These are phyloP conservation scores for Pterocles burchelli DNA, from an alignment of 2,113 vertebrate species.

Conservation along the genomic window DNA sequence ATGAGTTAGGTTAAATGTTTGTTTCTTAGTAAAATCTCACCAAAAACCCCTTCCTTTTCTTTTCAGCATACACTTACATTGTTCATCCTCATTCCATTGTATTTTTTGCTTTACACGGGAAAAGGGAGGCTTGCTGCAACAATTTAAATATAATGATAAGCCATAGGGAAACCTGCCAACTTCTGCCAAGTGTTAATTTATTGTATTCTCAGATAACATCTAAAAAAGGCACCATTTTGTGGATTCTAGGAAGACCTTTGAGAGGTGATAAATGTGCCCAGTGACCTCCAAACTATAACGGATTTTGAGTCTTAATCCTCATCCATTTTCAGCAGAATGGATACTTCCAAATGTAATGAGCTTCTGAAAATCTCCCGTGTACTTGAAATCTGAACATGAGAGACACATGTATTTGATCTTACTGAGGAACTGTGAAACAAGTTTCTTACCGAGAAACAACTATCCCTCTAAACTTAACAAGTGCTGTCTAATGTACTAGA, in stretches of 20 bases:
- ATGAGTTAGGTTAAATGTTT: background rate
- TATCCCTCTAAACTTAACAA: background rate
- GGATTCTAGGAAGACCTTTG: background rate
- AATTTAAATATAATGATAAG: background rate
- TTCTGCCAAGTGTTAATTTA: background rate
- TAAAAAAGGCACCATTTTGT: background rate
- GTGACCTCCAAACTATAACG: background rate
- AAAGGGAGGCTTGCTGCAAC: background rate
- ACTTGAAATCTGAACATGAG: background rate
- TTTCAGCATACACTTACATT: background rate
- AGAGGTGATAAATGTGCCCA: background rate
- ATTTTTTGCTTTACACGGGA: background rate
- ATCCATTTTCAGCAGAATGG: background rate
- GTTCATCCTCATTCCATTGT: background rate
- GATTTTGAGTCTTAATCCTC: background rate
- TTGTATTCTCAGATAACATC: background rate
- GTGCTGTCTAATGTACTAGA: background rate
- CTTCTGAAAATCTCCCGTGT: background rate
- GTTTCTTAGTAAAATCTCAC: background rate
- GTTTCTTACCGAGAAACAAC: background rate
- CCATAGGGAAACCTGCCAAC: background rate
- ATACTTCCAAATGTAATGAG: background rate
- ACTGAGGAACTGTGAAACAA: background rate
- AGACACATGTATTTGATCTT: background rate
- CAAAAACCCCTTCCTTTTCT: accelerated